phyloP scores from a whole-genome alignment of 2,797 vertebrate species.

The Nothura maculosa region DNA sequence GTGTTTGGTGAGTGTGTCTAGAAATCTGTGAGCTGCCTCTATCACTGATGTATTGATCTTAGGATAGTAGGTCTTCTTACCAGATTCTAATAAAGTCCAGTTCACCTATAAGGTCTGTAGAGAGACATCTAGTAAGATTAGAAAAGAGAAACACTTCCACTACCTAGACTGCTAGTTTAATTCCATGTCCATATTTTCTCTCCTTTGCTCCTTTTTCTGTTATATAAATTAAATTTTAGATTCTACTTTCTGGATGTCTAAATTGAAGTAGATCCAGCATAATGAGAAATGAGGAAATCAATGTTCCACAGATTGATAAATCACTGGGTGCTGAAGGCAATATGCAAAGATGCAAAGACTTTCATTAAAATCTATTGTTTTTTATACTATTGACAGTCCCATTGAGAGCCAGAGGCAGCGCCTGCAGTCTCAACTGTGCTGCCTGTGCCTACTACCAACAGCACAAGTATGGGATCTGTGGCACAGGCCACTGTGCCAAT shows the following conservation, averaged over 20 bases:
- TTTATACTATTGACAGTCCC: background rate
- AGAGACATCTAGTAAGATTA: background rate
- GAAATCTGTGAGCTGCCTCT: background rate
- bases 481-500: rapidly evolving
- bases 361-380: background rate
- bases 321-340: background rate
- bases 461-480: background rate
- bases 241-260: background rate
- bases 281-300: background rate
- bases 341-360: background rate
- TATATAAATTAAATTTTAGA: background rate
- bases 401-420: background rate
- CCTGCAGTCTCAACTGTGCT: too few relatives aligned
- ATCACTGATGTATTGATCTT: background rate
- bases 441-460: rapidly evolving
- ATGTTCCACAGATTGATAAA: background rate
- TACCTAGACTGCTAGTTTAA: background rate
- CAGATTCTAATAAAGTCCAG: background rate
- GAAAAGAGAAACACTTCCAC: background rate
- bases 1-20: background rate
- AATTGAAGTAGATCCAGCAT: background rate
- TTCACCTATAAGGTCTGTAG: background rate
- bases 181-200: rapidly evolving
- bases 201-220: background rate
- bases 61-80: background rate